phyloP scores from a whole-genome alignment of 2,888 invertebrate genomes.

The Limnephilus marmoratus region DNA sequence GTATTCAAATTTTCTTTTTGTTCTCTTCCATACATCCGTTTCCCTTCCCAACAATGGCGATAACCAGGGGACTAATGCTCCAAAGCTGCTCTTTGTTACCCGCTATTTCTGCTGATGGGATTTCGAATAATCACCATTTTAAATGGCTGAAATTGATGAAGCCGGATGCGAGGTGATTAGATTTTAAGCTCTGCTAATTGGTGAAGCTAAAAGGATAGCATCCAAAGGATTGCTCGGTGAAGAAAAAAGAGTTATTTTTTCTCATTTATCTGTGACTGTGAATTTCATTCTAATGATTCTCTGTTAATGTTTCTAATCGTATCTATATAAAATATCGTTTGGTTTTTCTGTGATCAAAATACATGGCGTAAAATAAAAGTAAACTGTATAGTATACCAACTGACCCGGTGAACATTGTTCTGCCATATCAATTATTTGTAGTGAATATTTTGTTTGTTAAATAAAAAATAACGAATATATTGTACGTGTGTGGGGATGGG shows the following conservation, averaged over 20 bases:
- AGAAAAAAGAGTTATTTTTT: neutral
- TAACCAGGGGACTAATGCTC: slow-evolving; percentile 33
- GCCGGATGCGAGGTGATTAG: slow-evolving; percentile 8
- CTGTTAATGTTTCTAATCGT: neutral
- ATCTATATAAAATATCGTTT: neutral
- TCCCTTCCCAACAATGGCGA: slow-evolving; percentile 6
- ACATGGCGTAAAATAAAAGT: no score
- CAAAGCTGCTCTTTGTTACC: slow-evolving; percentile 25
- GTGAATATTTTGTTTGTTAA: no score
- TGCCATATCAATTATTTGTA: no score
- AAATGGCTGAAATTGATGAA: slow-evolving; percentile 29
- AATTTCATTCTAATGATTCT: neutral
- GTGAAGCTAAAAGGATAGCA: neutral
- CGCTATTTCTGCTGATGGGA: slow-evolving; percentile 19
- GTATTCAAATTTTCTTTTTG: slow-evolving; percentile 31
- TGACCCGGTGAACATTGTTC: no score
- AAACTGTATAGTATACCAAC: no score
- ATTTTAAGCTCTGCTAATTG: slow-evolving; percentile 32
- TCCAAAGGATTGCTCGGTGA: neutral
- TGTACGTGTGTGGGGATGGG: no score
- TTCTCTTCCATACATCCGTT: slow-evolving; percentile 24
- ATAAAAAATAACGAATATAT: no score
- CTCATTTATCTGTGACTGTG: neutral
- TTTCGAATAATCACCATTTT: slow-evolving; percentile 14
- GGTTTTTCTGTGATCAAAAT: neutral